phyloP scores from a whole-genome alignment of 92 coral and sea anemone species.

The Parazoanthus darwini region DNA sequence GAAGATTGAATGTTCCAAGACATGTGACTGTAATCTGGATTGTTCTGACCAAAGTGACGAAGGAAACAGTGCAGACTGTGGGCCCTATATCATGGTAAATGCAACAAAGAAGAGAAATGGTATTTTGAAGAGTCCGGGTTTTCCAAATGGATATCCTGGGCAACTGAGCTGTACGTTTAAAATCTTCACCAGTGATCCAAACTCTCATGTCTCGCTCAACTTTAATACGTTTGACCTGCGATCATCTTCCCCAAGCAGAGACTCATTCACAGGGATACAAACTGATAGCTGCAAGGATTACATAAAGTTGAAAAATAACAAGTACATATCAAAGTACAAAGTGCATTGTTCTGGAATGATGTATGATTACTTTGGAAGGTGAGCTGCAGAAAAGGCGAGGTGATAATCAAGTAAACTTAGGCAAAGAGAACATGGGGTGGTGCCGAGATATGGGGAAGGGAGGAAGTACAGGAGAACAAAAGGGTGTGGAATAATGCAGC shows the following conservation, averaged over 20 bases:
- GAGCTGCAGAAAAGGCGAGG: not conserved
- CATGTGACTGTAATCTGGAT: slow-evolving; percentile 16
- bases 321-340: not conserved
- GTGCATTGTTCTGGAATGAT: not conserved
- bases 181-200: not conserved
- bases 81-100: slow-evolving; percentile 1
- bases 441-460: not conserved
- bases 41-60: slow-evolving; percentile 10
- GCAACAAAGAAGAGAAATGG: slow-evolving; percentile 1
- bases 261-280: not conserved
- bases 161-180: not conserved
- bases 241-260: not conserved
- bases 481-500: not conserved
- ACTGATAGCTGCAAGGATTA: not conserved
- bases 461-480: too few species aligned
- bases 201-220: not conserved
- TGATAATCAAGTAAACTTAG: not conserved
- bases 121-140: slow-evolving; percentile 7
- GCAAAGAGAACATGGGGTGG: too few species aligned
- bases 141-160: slow-evolving; percentile 8
- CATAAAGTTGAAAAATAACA: not conserved
- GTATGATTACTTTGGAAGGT: slow-evolving; percentile 7
- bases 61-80: not conserved
- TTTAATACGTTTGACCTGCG: slow-evolving; percentile 26
- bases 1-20: slow-evolving; percentile 14